Percentiles rank a stretch among this genome's conserved stretches.
These are phyloP conservation scores for Chionomys nivalis DNA, from an alignment of 2,113 vertebrate genomes.

Conservation along the genomic window DNA sequence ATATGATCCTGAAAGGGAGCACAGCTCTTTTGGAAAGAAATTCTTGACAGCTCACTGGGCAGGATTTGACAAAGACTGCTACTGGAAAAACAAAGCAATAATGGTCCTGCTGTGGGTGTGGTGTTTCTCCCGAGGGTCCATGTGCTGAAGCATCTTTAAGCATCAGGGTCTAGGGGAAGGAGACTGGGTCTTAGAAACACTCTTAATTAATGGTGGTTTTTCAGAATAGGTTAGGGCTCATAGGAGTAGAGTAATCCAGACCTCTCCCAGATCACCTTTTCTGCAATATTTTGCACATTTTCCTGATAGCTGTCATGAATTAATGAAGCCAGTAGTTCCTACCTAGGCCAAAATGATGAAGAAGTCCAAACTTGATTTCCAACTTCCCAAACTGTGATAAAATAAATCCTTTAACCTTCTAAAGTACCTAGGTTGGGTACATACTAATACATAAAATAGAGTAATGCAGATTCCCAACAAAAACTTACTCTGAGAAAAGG, in stretches of 20 bases:
- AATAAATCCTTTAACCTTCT: not conserved
- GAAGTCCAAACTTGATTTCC: not conserved
- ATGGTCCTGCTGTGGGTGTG: accelerated
- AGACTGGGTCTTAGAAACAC: accelerated
- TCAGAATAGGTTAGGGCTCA: not conserved
- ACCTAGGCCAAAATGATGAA: not conserved
- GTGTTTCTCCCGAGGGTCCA: not conserved
- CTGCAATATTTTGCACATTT: not conserved
- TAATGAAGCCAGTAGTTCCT: not conserved
- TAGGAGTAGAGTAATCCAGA: not conserved
- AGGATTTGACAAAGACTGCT: not conserved
- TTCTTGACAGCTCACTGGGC: accelerated
- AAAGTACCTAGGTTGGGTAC: not conserved
- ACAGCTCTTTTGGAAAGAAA: accelerated
- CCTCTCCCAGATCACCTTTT: not conserved
- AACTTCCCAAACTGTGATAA: not conserved
- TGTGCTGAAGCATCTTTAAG: not conserved
- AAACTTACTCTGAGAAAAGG: accelerated
- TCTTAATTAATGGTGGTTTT: not conserved
- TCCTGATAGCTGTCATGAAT: not conserved
- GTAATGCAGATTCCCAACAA: not conserved
- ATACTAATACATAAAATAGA: not conserved
- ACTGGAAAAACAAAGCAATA: not conserved
- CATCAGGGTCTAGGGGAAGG: accelerated
- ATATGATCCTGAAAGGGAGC: not conserved